A percentile compares a stretch with the other conserved stretches of the same genome.
Evolutionary conservation across 1,140 invertebrate species (phyloP).

Genomic region (Drosophila arawakana): DNA sequence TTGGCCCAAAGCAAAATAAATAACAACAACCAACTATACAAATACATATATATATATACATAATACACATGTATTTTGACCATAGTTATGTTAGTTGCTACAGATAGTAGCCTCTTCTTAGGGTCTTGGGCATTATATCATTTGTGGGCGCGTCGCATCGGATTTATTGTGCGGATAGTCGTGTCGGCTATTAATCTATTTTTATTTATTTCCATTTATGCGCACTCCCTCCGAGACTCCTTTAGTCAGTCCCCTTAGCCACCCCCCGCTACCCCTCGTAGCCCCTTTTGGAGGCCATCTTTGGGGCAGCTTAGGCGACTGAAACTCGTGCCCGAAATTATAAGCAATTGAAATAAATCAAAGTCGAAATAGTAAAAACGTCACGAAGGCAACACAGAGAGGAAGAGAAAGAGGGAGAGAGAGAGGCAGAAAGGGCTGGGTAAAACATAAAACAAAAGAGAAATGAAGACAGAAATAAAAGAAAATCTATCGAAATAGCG

Average conservation of each 20-base stretch:
- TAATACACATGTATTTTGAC: background rate
- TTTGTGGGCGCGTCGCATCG: constrained; percentile 38
- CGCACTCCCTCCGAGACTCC: constrained; percentile 15
- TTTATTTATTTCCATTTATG: constrained; percentile 78
- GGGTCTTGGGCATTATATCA: constrained; percentile 27
- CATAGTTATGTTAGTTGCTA: background rate
- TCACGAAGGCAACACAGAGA: constrained; percentile 26
- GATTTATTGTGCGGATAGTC: constrained; percentile 62
- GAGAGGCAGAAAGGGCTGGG: background rate
- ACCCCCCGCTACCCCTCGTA: background rate
- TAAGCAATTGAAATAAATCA: constrained; percentile 82
- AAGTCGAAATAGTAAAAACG: constrained; percentile 72
- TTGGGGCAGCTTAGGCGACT: constrained; percentile 13
- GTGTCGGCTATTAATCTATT: constrained; percentile 70
- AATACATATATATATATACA: background rate
- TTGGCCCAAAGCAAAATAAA: background rate
- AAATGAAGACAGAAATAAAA: constrained; percentile 3
- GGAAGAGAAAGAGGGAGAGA: background rate
- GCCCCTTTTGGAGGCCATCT: background rate
- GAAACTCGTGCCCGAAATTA: constrained; percentile 70
- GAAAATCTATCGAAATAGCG: background rate
- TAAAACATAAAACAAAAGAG: constrained; percentile 19
- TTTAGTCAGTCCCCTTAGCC: background rate
- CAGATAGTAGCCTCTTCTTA: constrained; percentile 8
- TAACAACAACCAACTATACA: background rate